These are phyloP conservation scores for Megaleporinus macrocephalus DNA, from an alignment of 2,113 vertebrate genomes.

Conservation along the genomic window DNA sequence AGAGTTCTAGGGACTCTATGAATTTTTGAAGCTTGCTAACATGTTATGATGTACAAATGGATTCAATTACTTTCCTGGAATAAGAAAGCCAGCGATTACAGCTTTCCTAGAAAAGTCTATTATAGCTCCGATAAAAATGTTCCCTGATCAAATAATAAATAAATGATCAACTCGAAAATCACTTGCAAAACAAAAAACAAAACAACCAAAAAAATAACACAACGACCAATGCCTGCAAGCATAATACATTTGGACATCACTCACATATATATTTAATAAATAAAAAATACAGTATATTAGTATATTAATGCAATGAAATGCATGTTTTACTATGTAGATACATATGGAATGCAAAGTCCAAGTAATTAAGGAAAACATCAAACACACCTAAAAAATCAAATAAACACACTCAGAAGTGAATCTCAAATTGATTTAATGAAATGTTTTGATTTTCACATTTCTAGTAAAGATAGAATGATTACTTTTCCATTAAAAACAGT, in stretches of 20 bases:
- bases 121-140: background rate
- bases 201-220: background rate
- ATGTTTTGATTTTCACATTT: conserved; percentile 76
- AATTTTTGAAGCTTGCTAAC: background rate
- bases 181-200: too few species aligned
- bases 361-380: background rate
- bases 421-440: conserved; percentile 82
- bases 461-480: conserved; percentile 80
- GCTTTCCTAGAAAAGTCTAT: background rate
- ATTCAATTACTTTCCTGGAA: background rate
- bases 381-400: conserved; percentile 22
- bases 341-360: background rate
- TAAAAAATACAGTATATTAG: background rate
- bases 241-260: background rate
- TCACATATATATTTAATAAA: conserved; percentile 35
- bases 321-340: background rate
- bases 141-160: background rate
- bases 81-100: background rate
- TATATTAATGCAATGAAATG: too few species aligned
- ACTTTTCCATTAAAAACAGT: conserved; percentile 75
- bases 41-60: background rate
- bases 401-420: conserved; percentile 44
- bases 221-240: background rate
- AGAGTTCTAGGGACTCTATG: background rate
- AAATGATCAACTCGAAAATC: background rate